Evolutionary conservation across 2,113 vertebrate genomes (phyloP), one percentile per base, ranked within the genome.

Genomic region (Jacana jacana): DNA sequence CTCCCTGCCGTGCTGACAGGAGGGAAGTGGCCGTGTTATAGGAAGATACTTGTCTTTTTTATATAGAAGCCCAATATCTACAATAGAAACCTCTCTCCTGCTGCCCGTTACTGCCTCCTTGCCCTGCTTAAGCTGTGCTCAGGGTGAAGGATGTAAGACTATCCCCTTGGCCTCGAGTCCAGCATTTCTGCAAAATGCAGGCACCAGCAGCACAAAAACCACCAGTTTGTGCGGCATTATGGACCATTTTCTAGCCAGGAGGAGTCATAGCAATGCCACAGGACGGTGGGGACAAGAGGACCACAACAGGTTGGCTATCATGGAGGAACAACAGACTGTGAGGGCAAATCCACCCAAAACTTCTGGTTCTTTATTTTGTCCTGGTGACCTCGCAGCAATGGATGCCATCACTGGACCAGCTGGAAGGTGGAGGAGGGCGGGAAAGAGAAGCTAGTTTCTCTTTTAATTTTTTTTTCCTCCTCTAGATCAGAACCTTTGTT

Each of bases 351-450:
- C 54, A 11, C 7, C n/a, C 61, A 16, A 11, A 66, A 15, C 30
- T 23, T 5, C 25, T 51, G 30, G 24, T 44, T 71, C 33, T 85
- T 31, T 57, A 17, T 57, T 81, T 75, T 40, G 55, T 15, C 15
- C 9, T 46, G 17, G 42, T 39, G 35, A 57, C 39, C 64, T 44
- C 30, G 15, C 44, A 88, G 49, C 39, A 46, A 55, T 4, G 27
- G 79, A 28, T 30, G 35, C 22, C 23, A 48, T 35, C 60, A 3
- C n/a, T 23, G 22, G 10, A 37, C 25, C 15, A 28, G 51, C 22
- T 39, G 7, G 6, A 17, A 63, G 5, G 2, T 28, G 5, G 6
- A 13, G 33, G 4, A 1, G 5, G 27, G 4, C n/a, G 7, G 4
- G 7, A 7, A 30, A 57, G 40, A 86, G 24, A 46, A 80, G 2